Conservation (phyloP, 2,888 invertebrate genomes). For the Andrena marginata region DNA sequence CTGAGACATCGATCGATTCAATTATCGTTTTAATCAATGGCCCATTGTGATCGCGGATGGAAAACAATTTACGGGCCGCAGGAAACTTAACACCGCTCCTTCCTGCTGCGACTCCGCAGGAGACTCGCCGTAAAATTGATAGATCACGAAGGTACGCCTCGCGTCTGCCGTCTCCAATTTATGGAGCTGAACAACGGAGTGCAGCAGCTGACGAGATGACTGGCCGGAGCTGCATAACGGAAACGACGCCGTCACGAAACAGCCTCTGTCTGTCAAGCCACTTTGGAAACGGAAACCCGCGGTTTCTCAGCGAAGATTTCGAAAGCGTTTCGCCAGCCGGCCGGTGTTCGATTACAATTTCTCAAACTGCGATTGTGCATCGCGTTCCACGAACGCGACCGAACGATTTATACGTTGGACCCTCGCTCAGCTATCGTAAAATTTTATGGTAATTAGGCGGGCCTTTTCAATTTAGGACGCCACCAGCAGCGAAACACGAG, state of each 20-base stretch:
- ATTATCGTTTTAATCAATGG: conserved; percentile 44
- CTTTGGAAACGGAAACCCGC: conserved; percentile 50
- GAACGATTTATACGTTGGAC: not conserved
- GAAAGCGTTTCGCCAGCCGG: conserved; percentile 37
- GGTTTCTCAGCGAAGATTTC: conserved; percentile 37
- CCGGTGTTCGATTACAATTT: conserved; percentile 23
- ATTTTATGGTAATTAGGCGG: conserved; percentile 10
- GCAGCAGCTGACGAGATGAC: conserved; percentile 56
- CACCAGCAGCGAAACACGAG: not conserved
- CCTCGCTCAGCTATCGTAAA: not conserved
- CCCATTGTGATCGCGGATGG: conserved; percentile 30
- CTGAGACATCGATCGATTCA: conserved; percentile 9
- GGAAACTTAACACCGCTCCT: conserved; percentile 37
- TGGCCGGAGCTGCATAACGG: conserved; percentile 52
- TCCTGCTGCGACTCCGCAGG: conserved; percentile 32
- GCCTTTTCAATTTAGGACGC: not conserved
- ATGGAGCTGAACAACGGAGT: conserved; percentile 35
- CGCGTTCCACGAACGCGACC: not conserved
- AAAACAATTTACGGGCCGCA: conserved; percentile 36
- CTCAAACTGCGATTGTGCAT: not conserved
- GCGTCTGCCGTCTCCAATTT: conserved; percentile 38
- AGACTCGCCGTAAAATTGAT: conserved; percentile 54
- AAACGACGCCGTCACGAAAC: conserved; percentile 49
- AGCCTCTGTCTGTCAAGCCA: not conserved
- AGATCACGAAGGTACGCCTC: conserved; percentile 50